A percentile compares a stretch with the other conserved stretches of the same genome.
Evolutionary conservation across 2,888 invertebrate genomes (phyloP).

Genomic region (Melanostoma scalare): DNA sequence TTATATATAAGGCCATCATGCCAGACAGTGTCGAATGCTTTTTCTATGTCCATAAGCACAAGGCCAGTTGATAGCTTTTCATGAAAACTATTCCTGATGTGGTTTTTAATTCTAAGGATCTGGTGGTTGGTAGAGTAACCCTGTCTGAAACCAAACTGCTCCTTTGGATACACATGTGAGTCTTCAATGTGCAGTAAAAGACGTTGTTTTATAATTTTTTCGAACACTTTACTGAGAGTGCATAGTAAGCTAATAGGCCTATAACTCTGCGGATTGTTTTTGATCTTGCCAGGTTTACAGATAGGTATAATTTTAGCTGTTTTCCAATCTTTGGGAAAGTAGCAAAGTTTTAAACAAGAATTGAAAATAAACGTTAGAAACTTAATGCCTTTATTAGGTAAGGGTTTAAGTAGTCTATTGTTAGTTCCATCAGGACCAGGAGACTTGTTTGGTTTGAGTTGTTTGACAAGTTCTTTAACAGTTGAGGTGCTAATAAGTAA

Average conservation of each 20-base stretch:
- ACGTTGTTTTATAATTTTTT: not conserved
- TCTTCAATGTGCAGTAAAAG: not conserved
- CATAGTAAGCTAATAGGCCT: conserved; percentile 5
- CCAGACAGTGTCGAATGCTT: too few species aligned
- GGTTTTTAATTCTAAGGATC: too few species aligned
- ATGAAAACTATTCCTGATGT: too few species aligned
- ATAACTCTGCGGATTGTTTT: not conserved
- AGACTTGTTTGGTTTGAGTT: not conserved
- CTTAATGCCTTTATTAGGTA: not conserved
- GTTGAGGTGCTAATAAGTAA: too few species aligned
- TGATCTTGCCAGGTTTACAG: not conserved
- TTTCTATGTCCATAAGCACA: too few species aligned
- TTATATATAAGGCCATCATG: too few species aligned
- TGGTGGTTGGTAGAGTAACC: too few species aligned
- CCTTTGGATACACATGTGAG: not conserved
- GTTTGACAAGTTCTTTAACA: too few species aligned
- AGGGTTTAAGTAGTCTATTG: not conserved
- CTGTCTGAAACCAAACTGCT: too few species aligned
- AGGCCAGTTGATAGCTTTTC: too few species aligned
- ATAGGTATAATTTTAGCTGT: conserved; percentile 1
- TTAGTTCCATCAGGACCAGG: not conserved
- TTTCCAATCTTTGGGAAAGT: conserved; percentile 18
- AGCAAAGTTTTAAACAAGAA: not conserved
- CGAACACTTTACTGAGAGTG: not conserved
- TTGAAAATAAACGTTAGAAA: too few species aligned